Evolutionary conservation across 2,888 invertebrate genomes (phyloP).

Genomic region (Villa cingulata): DNA sequence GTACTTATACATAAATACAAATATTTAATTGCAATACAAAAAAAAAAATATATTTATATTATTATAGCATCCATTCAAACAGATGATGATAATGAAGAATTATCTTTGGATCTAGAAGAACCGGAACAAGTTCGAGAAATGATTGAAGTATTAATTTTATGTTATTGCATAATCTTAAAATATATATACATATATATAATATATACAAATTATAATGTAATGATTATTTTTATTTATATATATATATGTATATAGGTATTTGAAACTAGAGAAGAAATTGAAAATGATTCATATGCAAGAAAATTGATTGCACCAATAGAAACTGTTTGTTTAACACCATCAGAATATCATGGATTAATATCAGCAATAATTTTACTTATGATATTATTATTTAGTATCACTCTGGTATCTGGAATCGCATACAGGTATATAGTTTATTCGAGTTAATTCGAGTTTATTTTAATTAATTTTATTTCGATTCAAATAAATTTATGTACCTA

Average conservation of each 20-base stretch:
- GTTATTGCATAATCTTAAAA: too few species aligned
- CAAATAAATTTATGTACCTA: too few species aligned
- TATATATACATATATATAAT: too few species aligned
- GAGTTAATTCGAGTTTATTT: too few species aligned
- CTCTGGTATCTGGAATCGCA: slow-evolving; percentile 58
- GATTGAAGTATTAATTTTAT: slow-evolving; percentile 52
- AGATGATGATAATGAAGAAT: slow-evolving; percentile 3
- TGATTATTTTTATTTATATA: slow-evolving; percentile 11
- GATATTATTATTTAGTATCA: slow-evolving; percentile 57
- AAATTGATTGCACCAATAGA: slow-evolving; percentile 50
- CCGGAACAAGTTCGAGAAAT: slow-evolving; percentile 76
- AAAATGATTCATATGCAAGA: slow-evolving; percentile 48
- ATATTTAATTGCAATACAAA: too few species aligned
- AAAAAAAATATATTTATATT: too few species aligned
- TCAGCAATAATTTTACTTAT: slow-evolving; percentile 63
- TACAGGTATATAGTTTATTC: slow-evolving; percentile 58
- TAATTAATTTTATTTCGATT: too few species aligned
- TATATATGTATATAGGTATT: slow-evolving; percentile 56
- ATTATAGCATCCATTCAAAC: too few species aligned
- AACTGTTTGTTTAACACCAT: slow-evolving; percentile 65
- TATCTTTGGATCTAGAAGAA: slow-evolving; percentile 21
- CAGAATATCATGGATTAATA: slow-evolving; percentile 75
- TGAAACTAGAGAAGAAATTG: slow-evolving; percentile 59
- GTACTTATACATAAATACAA: background rate
- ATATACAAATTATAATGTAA: background rate